phyloP scores from a whole-genome alignment of 2,888 invertebrate species.

The Argynnis bischoffii region DNA sequence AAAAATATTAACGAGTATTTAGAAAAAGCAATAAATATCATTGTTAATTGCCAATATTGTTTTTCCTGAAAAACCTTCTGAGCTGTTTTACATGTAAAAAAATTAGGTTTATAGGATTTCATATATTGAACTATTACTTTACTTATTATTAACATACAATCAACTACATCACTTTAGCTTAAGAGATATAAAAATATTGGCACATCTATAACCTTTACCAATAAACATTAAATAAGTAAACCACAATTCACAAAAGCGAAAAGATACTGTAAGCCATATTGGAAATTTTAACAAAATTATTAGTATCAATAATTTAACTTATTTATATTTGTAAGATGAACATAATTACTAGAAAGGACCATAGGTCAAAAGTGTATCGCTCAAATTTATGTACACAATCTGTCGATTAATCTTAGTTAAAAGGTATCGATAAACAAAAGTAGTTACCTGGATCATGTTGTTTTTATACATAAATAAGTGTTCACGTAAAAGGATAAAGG shows the following conservation, averaged over 20 bases:
- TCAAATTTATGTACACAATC: constrained; percentile 36
- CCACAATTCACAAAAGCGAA: constrained; percentile 12
- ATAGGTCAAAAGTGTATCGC: constrained; percentile 39
- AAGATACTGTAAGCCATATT: constrained; percentile 64
- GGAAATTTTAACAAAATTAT: constrained; percentile 57
- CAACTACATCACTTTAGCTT: background rate
- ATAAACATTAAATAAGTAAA: constrained; percentile 5
- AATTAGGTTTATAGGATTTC: constrained; percentile 1
- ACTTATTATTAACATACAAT: background rate
- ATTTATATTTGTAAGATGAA: constrained; percentile 29
- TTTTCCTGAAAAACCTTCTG: too few species aligned
- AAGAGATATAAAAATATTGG: background rate
- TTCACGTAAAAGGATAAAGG: constrained; percentile 3
- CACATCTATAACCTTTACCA: constrained; percentile 7
- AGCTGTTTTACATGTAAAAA: background rate
- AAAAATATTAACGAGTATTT: too few species aligned
- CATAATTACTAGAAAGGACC: constrained; percentile 25
- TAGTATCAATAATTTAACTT: constrained; percentile 25
- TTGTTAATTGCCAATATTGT: too few species aligned
- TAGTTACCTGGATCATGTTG: constrained; percentile 44
- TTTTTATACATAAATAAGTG: constrained; percentile 21
- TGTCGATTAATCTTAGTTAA: constrained; percentile 30
- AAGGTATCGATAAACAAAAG: constrained; percentile 39
- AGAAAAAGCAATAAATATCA: too few species aligned
- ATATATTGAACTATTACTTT: background rate